Percentiles rank a stretch among this genome's conserved stretches.
These are phyloP conservation scores for Chaitophorus viminalis DNA, from an alignment of 2,888 invertebrate genomes.

Conservation along the genomic window DNA sequence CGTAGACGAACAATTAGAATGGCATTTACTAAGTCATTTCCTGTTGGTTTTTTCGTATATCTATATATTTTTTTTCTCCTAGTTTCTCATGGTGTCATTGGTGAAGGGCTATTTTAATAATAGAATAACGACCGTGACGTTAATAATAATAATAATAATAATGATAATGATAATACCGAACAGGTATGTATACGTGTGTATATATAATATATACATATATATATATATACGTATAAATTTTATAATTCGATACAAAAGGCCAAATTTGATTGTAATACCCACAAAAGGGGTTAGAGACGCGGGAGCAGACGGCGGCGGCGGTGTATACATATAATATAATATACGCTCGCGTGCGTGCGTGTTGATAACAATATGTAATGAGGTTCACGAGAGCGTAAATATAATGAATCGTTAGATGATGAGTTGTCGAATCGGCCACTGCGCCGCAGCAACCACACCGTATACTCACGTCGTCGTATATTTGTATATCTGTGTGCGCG, in stretches of 20 bases:
- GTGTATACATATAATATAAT: neutral
- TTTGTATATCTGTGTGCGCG: too few species aligned
- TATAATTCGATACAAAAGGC: conserved; percentile 55
- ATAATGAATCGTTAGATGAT: conserved; percentile 62
- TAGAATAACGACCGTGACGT: conserved; percentile 61
- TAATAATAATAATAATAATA: conserved; percentile 38
- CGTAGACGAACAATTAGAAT: conserved; percentile 53
- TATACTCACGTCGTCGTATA: too few species aligned
- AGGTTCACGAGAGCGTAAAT: conserved; percentile 61
- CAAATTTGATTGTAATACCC: conserved; percentile 58
- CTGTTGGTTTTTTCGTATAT: conserved; percentile 38
- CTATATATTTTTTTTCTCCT: neutral
- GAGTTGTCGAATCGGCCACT: conserved; percentile 47
- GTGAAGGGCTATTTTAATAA: conserved; percentile 60
- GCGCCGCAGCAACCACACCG: neutral
- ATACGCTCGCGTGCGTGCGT: neutral
- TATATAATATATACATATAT: too few species aligned
- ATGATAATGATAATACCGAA: conserved; percentile 25
- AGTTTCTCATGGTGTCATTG: conserved; percentile 62
- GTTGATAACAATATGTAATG: conserved; percentile 59
- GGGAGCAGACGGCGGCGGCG: neutral
- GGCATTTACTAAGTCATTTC: conserved; percentile 62
- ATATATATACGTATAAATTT: conserved; percentile 44
- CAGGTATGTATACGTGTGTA: conserved; percentile 22
- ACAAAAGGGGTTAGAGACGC: conserved; percentile 36